A percentile compares a stretch with the other conserved stretches of the same genome.
Evolutionary conservation across 2,888 invertebrate genomes (phyloP).

Genomic region (Exocentrus adspersus): DNA sequence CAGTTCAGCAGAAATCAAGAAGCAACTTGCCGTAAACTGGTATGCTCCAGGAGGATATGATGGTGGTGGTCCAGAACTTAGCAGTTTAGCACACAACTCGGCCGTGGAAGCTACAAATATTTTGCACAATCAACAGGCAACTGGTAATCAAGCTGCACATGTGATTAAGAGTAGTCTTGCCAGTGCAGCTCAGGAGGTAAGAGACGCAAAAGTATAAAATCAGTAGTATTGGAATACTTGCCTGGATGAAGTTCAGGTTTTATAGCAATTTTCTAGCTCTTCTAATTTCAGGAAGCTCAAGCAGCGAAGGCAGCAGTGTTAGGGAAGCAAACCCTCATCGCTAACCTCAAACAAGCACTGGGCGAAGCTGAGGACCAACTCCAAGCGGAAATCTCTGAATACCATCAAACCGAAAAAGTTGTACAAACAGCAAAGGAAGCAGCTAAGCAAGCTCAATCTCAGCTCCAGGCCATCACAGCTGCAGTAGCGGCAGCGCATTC

Average conservation of each 20-base stretch:
- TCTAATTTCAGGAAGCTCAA: conserved; percentile 69
- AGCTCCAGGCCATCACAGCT: conserved; percentile 73
- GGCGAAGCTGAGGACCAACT: conserved; percentile 66
- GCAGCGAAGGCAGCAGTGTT: conserved; percentile 71
- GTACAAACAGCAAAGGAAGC: conserved; percentile 74
- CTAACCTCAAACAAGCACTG: conserved; percentile 73
- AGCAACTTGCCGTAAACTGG: not conserved
- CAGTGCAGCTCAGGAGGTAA: conserved; percentile 70
- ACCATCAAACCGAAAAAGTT: conserved; percentile 74
- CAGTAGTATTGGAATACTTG: too few relatives aligned
- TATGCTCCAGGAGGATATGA: not conserved
- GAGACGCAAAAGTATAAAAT: conserved; percentile 8
- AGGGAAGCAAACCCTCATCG: conserved; percentile 66
- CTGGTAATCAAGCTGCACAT: conserved; percentile 79
- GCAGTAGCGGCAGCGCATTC: conserved; percentile 65
- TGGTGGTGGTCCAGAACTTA: conserved; percentile 69
- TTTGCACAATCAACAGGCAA: conserved; percentile 73
- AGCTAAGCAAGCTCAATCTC: conserved; percentile 75
- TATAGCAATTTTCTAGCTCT: too few relatives aligned
- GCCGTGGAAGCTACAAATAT: conserved; percentile 80
- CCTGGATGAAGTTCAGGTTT: too few relatives aligned
- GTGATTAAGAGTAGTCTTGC: conserved; percentile 78
- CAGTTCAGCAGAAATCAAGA: not conserved
- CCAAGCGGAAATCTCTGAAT: conserved; percentile 73
- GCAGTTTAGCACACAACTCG: conserved; percentile 73